Evolutionary conservation across 1,140 invertebrate species (phyloP).

Genomic region (honey bee (Apis mellifera)): Amel_HAv3.1 CM009944.2:2345501-2346000

Average conservation of each 20-base stretch:
- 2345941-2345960: neutral
- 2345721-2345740: slow-evolving; percentile 61
- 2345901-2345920: neutral
- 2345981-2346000: neutral
- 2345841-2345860: slow-evolving; percentile 60
- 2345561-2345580: too few relatives aligned
- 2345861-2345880: slow-evolving; percentile 34
- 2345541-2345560: too few relatives aligned
- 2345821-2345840: slow-evolving; percentile 15
- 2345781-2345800: neutral
- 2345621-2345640: too few relatives aligned
- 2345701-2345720: slow-evolving; percentile 55
- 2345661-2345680: slow-evolving; percentile 48
- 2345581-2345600: too few relatives aligned
- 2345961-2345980: neutral
- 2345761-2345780: neutral
- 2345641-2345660: neutral
- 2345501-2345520: too few relatives aligned
- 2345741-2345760: slow-evolving; percentile 47
- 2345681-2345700: slow-evolving; percentile 16
- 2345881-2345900: neutral
- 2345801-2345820: neutral
- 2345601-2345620: too few relatives aligned
- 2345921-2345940: neutral
- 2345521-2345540: too few relatives aligned